Evolutionary conservation across 2,888 invertebrate species (phyloP).

Genomic region (Lacanobia wlatinum): DNA sequence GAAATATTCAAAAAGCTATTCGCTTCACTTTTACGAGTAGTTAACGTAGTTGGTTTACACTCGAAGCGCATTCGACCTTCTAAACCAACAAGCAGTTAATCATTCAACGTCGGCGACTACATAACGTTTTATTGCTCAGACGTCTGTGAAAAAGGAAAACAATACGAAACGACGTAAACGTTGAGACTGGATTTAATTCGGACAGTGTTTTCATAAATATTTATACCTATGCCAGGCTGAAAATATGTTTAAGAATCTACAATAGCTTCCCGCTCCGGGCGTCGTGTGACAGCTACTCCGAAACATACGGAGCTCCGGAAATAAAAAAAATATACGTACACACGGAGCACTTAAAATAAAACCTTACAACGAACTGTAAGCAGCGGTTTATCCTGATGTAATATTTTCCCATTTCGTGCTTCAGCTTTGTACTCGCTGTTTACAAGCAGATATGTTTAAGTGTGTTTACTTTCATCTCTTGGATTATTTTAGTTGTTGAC

Average conservation of each 20-base stretch:
- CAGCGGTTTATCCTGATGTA: slow-evolving; percentile 72
- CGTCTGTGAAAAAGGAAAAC: slow-evolving; percentile 72
- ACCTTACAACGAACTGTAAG: slow-evolving; percentile 75
- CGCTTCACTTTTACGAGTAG: slow-evolving; percentile 70
- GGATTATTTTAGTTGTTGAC: slow-evolving; percentile 51
- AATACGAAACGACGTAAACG: slow-evolving; percentile 76
- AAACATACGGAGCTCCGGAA: slow-evolving; percentile 70
- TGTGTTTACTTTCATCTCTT: slow-evolving; percentile 55
- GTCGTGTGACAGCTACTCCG: slow-evolving; percentile 76
- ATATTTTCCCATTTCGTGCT: slow-evolving; percentile 68
- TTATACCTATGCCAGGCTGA: slow-evolving; percentile 69
- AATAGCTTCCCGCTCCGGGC: slow-evolving; percentile 69
- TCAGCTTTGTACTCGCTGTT: slow-evolving; percentile 62
- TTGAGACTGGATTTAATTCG: slow-evolving; percentile 79
- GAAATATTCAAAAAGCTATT: slow-evolving; percentile 66
- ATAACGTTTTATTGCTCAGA: slow-evolving; percentile 74
- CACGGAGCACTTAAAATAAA: slow-evolving; percentile 73
- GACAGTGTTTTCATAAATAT: slow-evolving; percentile 82
- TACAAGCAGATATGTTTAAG: slow-evolving; percentile 52
- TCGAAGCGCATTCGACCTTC: slow-evolving; percentile 64
- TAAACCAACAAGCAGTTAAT: slow-evolving; percentile 73
- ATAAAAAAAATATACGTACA: slow-evolving; percentile 68
- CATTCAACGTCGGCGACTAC: slow-evolving; percentile 74
- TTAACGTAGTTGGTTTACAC: slow-evolving; percentile 67
- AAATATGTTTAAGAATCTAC: slow-evolving; percentile 78